phyloP scores from a whole-genome alignment of 2,888 invertebrate genomes.

The Leucophenga maculata region DNA sequence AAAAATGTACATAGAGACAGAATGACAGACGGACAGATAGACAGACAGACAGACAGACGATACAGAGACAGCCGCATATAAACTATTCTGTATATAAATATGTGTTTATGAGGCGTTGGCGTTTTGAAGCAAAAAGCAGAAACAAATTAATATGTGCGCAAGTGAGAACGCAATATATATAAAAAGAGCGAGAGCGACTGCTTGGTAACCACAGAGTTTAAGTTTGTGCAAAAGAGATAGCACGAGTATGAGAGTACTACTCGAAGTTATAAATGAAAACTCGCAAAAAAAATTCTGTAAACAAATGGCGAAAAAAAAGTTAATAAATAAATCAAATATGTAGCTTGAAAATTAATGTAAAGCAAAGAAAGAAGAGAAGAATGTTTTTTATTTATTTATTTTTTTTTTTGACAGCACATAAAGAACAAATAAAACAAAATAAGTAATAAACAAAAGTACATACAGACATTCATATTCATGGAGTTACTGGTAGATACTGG shows the following conservation, averaged over 20 bases:
- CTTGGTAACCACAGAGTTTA: not conserved
- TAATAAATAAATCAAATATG: conserved; percentile 59
- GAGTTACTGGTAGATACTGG: not conserved
- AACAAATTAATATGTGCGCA: not conserved
- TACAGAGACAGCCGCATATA: conserved; percentile 26
- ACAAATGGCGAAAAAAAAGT: conserved; percentile 32
- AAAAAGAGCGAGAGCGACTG: conserved; percentile 8
- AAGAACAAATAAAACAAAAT: conserved; percentile 3
- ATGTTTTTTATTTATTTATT: not conserved
- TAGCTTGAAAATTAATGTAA: conserved; percentile 45
- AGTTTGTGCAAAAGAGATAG: not conserved
- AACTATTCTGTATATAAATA: conserved; percentile 40
- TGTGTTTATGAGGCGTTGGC: conserved; percentile 57
- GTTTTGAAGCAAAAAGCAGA: conserved; percentile 45
- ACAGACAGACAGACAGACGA: too few species aligned
- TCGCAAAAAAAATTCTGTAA: not conserved
- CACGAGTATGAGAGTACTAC: not conserved
- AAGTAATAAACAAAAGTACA: conserved; percentile 2
- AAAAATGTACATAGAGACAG: conserved; percentile 45
- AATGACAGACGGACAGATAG: not conserved
- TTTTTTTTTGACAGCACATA: conserved; percentile 2
- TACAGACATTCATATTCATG: not conserved
- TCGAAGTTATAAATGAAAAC: not conserved
- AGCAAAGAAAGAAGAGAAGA: conserved; percentile 31
- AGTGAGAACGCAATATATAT: conserved; percentile 25